These are phyloP conservation scores for Dasypus novemcinctus DNA, from an alignment of 2,113 vertebrate species.

Conservation along the genomic window DNA sequence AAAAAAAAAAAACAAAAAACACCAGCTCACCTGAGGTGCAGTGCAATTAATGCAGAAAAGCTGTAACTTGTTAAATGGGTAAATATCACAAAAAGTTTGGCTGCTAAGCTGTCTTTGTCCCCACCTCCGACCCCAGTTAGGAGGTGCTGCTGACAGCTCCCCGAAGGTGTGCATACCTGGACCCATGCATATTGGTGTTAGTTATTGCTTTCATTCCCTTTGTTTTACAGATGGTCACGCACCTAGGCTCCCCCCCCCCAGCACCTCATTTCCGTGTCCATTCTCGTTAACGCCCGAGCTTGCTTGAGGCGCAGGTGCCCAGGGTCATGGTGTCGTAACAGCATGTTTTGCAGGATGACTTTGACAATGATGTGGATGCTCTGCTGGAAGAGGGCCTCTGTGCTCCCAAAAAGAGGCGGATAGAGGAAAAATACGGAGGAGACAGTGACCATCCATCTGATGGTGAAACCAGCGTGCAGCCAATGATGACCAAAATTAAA, in stretches of 20 bases:
- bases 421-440: conserved; percentile 90
- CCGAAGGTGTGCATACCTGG: not conserved
- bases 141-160: conserved; percentile 26
- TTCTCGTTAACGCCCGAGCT: not conserved
- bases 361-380: conserved; percentile 99
- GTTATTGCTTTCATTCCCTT: conserved; percentile 30
- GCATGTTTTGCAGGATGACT: conserved; percentile 95
- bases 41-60: not conserved
- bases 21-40: not conserved
- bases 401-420: conserved; percentile 94
- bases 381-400: conserved; percentile 97
- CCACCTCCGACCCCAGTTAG: not conserved
- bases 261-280: conserved; percentile 65
- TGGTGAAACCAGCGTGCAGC: conserved; percentile 95
- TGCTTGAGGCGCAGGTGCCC: not conserved
- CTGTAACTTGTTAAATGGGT: not conserved
- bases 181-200: not conserved
- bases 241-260: conserved; percentile 32
- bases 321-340: conserved; percentile 77
- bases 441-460: conserved; percentile 97
- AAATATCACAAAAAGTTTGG: not conserved
- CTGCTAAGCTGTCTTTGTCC: not conserved
- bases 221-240: conserved; percentile 54
- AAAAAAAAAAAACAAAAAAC: not conserved
- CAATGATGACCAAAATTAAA: conserved; percentile 99